phyloP scores from a whole-genome alignment of 2,888 invertebrate species.

The Litoditis marina region DNA sequence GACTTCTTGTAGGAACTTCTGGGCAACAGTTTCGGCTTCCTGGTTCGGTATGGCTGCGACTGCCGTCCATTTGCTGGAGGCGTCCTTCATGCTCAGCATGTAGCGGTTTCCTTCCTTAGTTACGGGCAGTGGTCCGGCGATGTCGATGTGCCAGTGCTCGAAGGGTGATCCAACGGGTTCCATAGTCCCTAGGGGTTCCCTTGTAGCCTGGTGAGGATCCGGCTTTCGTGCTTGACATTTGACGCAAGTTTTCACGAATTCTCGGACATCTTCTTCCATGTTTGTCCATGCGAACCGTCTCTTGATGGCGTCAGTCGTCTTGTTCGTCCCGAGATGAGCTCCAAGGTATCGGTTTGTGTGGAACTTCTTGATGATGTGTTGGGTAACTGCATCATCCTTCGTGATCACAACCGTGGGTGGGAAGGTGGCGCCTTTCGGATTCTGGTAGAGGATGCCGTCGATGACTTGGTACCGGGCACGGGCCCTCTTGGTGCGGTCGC shows the following conservation, averaged over 20 bases:
- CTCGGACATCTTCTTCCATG: slow-evolving; percentile 8
- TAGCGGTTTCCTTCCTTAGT: slow-evolving; percentile 19
- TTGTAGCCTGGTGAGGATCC: neutral
- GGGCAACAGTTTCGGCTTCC: neutral
- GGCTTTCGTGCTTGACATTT: slow-evolving; percentile 2
- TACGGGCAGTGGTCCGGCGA: slow-evolving; percentile 22
- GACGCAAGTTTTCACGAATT: neutral
- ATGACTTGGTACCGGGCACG: slow-evolving; percentile 6
- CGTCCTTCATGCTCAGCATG: slow-evolving; percentile 13
- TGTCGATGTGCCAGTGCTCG: slow-evolving; percentile 19
- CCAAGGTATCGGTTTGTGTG: neutral
- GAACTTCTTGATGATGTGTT: slow-evolving; percentile 2
- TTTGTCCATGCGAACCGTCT: slow-evolving; percentile 7
- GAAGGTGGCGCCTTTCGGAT: neutral
- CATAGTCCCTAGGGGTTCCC: neutral
- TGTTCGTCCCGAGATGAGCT: slow-evolving; percentile 6
- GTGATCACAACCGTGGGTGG: slow-evolving; percentile 10
- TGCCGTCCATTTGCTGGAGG: slow-evolving; percentile 18
- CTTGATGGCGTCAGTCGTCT: slow-evolving; percentile 1
- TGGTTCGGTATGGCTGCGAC: slow-evolving; percentile 11
- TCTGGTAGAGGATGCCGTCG: slow-evolving; percentile 15
- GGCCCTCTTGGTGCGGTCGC: neutral
- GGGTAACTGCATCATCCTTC: neutral
- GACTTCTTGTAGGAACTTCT: slow-evolving; percentile 5
- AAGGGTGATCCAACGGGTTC: slow-evolving; percentile 6